These are phyloP conservation scores for Araneus ventricosus DNA, from an alignment of 1,140 invertebrate genomes.

Conservation along the genomic window DNA sequence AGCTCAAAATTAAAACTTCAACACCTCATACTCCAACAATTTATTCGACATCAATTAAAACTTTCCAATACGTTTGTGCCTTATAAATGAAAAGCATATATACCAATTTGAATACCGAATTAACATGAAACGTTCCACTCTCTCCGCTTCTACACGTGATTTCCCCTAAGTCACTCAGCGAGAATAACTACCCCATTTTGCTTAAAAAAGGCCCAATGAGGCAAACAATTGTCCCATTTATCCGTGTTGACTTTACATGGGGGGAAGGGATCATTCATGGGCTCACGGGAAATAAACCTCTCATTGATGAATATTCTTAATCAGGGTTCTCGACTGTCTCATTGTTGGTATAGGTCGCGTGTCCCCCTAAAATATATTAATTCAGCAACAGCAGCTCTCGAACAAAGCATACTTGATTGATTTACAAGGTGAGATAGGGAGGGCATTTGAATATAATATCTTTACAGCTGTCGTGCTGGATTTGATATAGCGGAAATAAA, in stretches of 20 bases:
- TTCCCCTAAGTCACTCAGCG: background rate
- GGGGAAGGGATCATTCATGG: background rate
- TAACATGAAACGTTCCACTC: background rate
- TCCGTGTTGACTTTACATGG: background rate
- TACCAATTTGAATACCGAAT: background rate
- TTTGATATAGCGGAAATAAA: no score
- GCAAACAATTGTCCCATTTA: slow-evolving; percentile 3
- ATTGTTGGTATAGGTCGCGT: background rate
- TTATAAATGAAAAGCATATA: no score
- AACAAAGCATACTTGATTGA: no score
- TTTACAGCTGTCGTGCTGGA: no score
- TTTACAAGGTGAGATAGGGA: no score
- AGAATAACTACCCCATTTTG: background rate
- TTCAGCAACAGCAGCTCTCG: background rate
- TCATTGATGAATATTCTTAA: slow-evolving; percentile 25
- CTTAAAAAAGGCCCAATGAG: background rate
- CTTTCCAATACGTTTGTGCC: no score
- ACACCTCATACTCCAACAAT: background rate
- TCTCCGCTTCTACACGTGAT: background rate
- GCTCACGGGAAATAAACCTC: background rate
- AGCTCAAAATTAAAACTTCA: background rate
- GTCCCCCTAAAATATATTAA: background rate
- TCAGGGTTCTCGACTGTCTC: background rate
- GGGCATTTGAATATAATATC: no score
- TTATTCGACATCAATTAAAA: background rate